A percentile compares a stretch with the other conserved stretches of the same genome.
These are phyloP conservation scores for Eremobia ochroleuca DNA, from an alignment of 2,888 invertebrate genomes.

Conservation along the genomic window DNA sequence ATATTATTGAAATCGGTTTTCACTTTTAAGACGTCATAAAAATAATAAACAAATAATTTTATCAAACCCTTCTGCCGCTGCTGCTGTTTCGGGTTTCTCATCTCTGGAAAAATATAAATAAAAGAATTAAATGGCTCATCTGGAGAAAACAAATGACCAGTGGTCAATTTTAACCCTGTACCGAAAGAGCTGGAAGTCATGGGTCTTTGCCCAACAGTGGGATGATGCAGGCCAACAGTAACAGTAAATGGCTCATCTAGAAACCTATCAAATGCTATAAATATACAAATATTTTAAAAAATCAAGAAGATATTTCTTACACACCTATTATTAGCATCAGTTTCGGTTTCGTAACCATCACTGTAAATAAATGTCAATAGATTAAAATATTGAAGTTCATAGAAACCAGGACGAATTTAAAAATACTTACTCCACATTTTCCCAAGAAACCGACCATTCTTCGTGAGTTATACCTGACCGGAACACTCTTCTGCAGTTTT, in stretches of 20 bases:
- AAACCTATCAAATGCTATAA: background rate
- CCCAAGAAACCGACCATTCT: slow-evolving; percentile 84
- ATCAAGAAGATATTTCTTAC: background rate
- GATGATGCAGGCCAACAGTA: background rate
- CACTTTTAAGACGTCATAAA: background rate
- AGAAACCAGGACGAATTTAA: background rate
- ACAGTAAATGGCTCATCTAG: background rate
- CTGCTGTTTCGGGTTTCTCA: slow-evolving; percentile 1
- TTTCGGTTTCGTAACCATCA: slow-evolving; percentile 20
- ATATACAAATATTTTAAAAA: slow-evolving; percentile 4
- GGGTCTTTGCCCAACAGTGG: background rate
- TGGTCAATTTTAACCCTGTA: background rate
- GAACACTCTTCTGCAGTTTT: slow-evolving; percentile 86
- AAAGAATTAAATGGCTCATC: background rate
- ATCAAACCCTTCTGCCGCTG: slow-evolving; percentile 25
- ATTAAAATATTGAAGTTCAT: background rate
- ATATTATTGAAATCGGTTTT: background rate
- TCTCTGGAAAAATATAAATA: slow-evolving; percentile 31
- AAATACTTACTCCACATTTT: slow-evolving; percentile 78
- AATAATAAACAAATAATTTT: background rate
- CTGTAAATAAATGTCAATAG: slow-evolving; percentile 10
- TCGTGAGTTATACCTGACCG: slow-evolving; percentile 87
- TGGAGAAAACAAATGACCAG: too few species aligned
- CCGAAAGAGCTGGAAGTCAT: too few species aligned
- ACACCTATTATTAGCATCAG: background rate